Percentiles rank a stretch among this genome's conserved stretches.
These are phyloP conservation scores for Charanyca ferruginea DNA, from an alignment of 2,888 invertebrate species.

Conservation along the genomic window DNA sequence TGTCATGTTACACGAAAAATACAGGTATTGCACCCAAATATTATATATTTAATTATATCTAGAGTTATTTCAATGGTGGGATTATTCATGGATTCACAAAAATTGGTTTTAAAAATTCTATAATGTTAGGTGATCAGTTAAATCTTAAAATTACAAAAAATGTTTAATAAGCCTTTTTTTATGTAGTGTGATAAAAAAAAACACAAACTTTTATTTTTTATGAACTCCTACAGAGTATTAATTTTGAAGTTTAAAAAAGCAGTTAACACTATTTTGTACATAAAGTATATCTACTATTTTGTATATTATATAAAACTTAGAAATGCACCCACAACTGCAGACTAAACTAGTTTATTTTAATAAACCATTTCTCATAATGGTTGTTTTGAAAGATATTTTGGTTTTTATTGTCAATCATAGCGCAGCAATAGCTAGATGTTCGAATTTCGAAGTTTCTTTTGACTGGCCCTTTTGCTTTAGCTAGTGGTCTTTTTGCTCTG, in stretches of 20 bases:
- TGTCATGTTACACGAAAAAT: constrained; percentile 44
- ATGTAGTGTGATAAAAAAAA: neutral
- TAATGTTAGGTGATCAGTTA: neutral
- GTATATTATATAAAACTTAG: constrained; percentile 39
- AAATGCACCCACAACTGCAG: constrained; percentile 17
- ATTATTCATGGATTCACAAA: constrained; percentile 47
- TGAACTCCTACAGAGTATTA: neutral
- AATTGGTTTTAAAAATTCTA: neutral
- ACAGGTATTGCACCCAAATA: constrained; percentile 5
- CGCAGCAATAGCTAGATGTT: constrained; percentile 13
- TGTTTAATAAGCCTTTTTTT: neutral
- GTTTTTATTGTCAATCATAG: constrained; percentile 1
- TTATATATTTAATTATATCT: constrained; percentile 14
- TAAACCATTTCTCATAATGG: constrained; percentile 9
- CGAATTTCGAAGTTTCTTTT: neutral
- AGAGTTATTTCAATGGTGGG: constrained; percentile 58
- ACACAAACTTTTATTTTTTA: neutral
- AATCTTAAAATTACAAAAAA: neutral
- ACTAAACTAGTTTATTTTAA: neutral
- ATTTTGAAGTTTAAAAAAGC: neutral
- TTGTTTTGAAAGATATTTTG: constrained; percentile 13
- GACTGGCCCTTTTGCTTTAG: neutral
- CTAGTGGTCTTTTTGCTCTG: neutral
- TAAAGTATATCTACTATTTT: constrained; percentile 1
- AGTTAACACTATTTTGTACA: constrained; percentile 10